Base-by-base conservation (phyloP, 2,797 vertebrate genomes). In the Meda fulgida region DNA sequence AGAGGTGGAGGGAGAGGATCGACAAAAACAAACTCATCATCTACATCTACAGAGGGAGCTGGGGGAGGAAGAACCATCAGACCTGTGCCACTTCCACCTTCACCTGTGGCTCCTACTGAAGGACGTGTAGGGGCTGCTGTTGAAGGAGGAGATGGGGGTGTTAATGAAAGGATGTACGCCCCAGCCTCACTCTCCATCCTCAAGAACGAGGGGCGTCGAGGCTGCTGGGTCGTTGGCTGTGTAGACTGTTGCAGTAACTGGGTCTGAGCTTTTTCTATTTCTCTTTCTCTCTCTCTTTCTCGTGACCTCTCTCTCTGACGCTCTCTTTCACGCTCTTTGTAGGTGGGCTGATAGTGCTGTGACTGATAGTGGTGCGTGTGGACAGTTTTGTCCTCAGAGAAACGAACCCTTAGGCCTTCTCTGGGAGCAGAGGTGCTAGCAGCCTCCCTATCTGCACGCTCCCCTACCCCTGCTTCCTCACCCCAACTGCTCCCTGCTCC, bases 1-100 rank as follows among this genome's bases (percentile, higher is more conserved):
- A 97, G 89, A 0, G 97, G 97, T 0, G 97, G 97, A 0, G 97
- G 97, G 80, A 98, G 94, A 4, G 97, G 97, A 23, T 98, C 97
- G 0, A 93, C 96, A 26, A 97, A 97, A 36, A 97, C 96, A 86
- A 98, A 97, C 65, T 97, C 97, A 23, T 98, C 97, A 4, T 98
- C 97, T 0, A 92, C 96, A 21, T 98, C 97, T 6, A 98, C 95
- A 1, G 97, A 98, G 1, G 96, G 97, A 10, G 97, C 97, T 0
- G 97, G 97, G 1, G 97, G 97, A 67, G 97, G 97, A 23, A 98
- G 93, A 13, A 97, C 96, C 91, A 97, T 95, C 63, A 97, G 85
- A 6, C 95, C 95, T 2, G 93, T 89, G 48, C 97, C 96, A 10
- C 90, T 77, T 81, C 85, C 88, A 51, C 93, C 93, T 66, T 93